Conservation (phyloP, 2,888 invertebrate genomes). For the Margaritifera margaritifera region DNA sequence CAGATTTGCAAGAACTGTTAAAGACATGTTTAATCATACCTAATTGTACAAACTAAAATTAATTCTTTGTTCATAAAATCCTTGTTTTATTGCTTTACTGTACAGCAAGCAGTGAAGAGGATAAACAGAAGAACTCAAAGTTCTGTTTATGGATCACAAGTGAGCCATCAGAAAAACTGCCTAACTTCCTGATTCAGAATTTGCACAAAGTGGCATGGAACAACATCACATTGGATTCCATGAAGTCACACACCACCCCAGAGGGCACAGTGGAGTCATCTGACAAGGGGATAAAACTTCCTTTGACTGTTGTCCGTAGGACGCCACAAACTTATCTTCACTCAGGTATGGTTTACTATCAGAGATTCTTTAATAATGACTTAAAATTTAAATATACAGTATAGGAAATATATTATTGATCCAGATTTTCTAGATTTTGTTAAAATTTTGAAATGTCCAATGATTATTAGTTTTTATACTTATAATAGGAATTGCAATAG, state of each 20-base stretch:
- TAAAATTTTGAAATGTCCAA: too few species aligned
- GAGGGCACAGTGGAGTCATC: slow-evolving; percentile 23
- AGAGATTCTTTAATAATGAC: neutral
- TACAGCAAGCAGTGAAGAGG: slow-evolving; percentile 47
- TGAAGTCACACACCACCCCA: slow-evolving; percentile 16
- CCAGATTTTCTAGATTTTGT: too few species aligned
- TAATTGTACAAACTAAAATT: too few species aligned
- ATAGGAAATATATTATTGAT: neutral
- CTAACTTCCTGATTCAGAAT: slow-evolving; percentile 54
- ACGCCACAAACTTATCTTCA: slow-evolving; percentile 47
- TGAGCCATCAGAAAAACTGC: slow-evolving; percentile 54
- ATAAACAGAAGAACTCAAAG: slow-evolving; percentile 47
- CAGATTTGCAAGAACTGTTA: too few species aligned
- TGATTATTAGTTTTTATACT: too few species aligned
- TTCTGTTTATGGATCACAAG: slow-evolving; percentile 67
- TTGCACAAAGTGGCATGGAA: slow-evolving; percentile 64
- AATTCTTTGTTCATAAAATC: too few species aligned
- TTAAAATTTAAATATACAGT: neutral
- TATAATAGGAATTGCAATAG: too few species aligned
- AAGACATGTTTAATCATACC: too few species aligned
- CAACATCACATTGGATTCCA: slow-evolving; percentile 46
- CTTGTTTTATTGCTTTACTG: neutral
- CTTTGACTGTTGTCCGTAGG: slow-evolving; percentile 32
- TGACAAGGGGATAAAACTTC: slow-evolving; percentile 30
- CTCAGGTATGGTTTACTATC: slow-evolving; percentile 30